Evolutionary conservation across 2,888 invertebrate genomes (phyloP).

Genomic region (Drosophila picticornis): DNA sequence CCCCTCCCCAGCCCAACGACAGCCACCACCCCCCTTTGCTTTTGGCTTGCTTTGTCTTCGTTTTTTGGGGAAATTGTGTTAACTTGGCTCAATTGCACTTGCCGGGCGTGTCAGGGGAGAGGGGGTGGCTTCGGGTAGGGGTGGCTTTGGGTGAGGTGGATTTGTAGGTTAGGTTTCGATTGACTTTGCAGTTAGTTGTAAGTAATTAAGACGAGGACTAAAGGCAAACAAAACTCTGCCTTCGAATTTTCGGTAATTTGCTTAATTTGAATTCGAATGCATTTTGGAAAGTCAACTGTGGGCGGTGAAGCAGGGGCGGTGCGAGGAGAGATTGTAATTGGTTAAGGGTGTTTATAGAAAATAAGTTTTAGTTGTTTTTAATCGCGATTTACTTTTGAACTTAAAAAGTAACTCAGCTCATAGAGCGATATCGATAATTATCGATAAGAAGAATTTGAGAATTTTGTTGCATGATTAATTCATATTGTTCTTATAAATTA

Average conservation of each 20-base stretch:
- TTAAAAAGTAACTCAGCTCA: neutral
- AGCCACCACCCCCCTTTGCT: conserved; percentile 4
- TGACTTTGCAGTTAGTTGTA: conserved; percentile 61
- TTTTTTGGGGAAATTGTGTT: conserved; percentile 24
- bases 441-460: neutral
- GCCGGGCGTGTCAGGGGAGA: neutral
- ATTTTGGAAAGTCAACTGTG: neutral
- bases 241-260: conserved; percentile 68
- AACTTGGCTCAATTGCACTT: conserved; percentile 60
- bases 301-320: neutral
- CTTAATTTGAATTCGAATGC: conserved; percentile 70
- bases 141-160: neutral
- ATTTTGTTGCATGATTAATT: neutral
- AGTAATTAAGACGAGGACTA: conserved; percentile 64
- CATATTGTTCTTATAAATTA: neutral
- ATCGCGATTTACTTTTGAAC: neutral
- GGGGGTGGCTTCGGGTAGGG: neutral
- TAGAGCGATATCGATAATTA: neutral
- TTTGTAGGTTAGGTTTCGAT: conserved; percentile 4
- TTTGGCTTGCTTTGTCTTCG: conserved; percentile 36
- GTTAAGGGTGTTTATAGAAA: conserved; percentile 5
- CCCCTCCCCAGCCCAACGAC: neutral
- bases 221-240: conserved; percentile 26
- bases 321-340: neutral
- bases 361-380: conserved; percentile 27